Conservation (phyloP, 92 coral and sea anemone genomes). For the Epizoanthus illoricatus region DNA sequence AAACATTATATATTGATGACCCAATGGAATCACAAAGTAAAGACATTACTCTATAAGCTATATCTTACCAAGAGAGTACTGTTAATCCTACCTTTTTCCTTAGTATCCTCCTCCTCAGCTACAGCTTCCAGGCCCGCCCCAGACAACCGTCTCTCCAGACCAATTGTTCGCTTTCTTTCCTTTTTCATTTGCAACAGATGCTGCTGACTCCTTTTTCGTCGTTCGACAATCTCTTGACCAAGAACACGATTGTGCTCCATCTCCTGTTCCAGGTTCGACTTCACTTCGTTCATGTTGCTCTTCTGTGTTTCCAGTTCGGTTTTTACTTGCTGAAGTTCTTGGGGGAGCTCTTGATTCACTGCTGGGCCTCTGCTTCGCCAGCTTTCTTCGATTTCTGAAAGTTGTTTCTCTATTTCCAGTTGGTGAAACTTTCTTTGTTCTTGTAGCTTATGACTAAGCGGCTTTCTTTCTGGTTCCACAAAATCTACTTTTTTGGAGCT, state of each 20-base stretch:
- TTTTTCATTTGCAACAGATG: slow-evolving; percentile 54
- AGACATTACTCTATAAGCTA: no score
- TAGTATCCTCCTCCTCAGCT: slow-evolving; percentile 37
- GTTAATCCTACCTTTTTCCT: slow-evolving; percentile 28
- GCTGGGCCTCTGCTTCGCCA: background rate
- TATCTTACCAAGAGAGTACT: no score
- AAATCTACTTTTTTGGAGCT: slow-evolving; percentile 29
- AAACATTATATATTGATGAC: no score
- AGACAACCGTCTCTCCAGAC: slow-evolving; percentile 48
- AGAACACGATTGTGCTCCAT: slow-evolving; percentile 52
- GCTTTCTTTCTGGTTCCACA: background rate
- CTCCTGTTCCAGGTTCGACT: slow-evolving; percentile 57
- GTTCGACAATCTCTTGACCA: slow-evolving; percentile 60
- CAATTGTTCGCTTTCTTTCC: slow-evolving; percentile 58
- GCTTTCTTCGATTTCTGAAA: slow-evolving; percentile 12
- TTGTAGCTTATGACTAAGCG: background rate
- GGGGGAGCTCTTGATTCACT: background rate
- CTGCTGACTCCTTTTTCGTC: slow-evolving; percentile 47
- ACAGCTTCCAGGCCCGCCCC: slow-evolving; percentile 51
- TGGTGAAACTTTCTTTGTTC: slow-evolving; percentile 2
- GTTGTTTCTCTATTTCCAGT: slow-evolving; percentile 7
- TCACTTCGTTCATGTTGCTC: background rate
- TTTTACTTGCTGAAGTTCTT: slow-evolving; percentile 1
- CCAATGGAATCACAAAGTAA: no score
- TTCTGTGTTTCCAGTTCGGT: background rate